Evolutionary conservation across 2,888 invertebrate species (phyloP).

Genomic region (Chalcis sispes): DNA sequence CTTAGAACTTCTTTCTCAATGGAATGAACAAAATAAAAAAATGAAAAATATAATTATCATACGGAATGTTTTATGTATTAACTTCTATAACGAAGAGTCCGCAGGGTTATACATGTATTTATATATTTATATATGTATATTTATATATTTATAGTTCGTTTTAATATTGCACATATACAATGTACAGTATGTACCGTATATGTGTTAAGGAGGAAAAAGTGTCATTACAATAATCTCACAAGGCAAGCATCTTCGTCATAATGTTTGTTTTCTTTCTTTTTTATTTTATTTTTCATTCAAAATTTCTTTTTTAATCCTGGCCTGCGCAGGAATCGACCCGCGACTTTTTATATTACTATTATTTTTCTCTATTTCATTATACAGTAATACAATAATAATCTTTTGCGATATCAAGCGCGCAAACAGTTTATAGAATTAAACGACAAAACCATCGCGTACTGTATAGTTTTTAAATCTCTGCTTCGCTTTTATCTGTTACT

Average conservation of each 20-base stretch:
- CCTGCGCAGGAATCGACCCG: constrained; percentile 47
- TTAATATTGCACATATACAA: constrained; percentile 51
- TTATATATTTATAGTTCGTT: constrained; percentile 54
- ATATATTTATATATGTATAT: constrained; percentile 52
- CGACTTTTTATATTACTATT: constrained; percentile 41
- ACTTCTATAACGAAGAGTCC: constrained; percentile 17
- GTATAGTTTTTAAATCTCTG: background rate
- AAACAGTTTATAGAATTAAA: constrained; percentile 28
- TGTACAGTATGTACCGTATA: constrained; percentile 14
- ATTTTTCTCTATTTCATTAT: constrained; percentile 35
- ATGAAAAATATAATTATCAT: constrained; percentile 18
- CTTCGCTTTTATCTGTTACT: background rate
- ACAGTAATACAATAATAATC: constrained; percentile 18
- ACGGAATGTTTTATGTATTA: constrained; percentile 30
- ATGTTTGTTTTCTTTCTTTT: constrained; percentile 21
- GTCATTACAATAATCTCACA: constrained; percentile 41
- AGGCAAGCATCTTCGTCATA: constrained; percentile 51
- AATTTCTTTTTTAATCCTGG: background rate
- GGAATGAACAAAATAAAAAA: constrained; percentile 6
- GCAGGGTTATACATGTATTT: constrained; percentile 35
- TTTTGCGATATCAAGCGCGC: constrained; percentile 5
- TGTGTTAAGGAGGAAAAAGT: constrained; percentile 28
- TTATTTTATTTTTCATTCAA: too few species aligned
- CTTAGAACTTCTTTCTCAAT: constrained; percentile 41
- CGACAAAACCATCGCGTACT: constrained; percentile 3